phyloP scores from a whole-genome alignment of 37 sponge, comb jelly and placozoan species.

The Diacarnus erythraeanus region DNA sequence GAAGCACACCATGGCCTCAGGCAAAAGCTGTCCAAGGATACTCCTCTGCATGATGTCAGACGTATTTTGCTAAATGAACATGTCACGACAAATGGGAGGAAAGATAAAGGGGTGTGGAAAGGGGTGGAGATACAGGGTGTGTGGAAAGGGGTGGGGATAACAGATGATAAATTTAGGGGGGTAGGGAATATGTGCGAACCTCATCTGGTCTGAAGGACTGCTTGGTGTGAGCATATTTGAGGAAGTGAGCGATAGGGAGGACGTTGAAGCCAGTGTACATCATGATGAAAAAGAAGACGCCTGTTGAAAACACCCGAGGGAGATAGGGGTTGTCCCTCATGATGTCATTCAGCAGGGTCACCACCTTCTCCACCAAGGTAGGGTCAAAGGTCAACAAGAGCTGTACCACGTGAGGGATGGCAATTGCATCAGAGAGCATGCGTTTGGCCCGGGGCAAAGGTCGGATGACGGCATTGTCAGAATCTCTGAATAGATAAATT shows the following conservation, averaged over 20 bases:
- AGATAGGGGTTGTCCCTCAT: slow-evolving; percentile 97
- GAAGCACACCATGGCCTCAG: slow-evolving; percentile 99
- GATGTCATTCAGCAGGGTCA: slow-evolving; percentile 84
- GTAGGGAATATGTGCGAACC: slow-evolving; percentile 40
- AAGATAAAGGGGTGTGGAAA: background rate
- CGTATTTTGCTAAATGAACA: slow-evolving; percentile 45
- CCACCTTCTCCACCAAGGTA: slow-evolving; percentile 90
- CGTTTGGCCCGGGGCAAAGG: slow-evolving; percentile 94
- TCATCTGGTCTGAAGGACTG: slow-evolving; percentile 98
- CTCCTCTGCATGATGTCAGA: slow-evolving; percentile 90
- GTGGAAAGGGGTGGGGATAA: too few relatives aligned
- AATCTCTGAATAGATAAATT: slow-evolving; percentile 68
- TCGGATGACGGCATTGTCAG: slow-evolving; percentile 82
- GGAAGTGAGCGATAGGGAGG: slow-evolving; percentile 92
- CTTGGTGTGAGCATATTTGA: slow-evolving; percentile 91
- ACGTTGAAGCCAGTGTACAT: slow-evolving; percentile 99
- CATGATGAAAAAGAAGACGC: slow-evolving; percentile 99
- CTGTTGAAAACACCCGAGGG: slow-evolving; percentile 89
- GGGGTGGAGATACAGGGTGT: too few relatives aligned
- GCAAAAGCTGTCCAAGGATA: slow-evolving; percentile 86
- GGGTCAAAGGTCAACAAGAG: slow-evolving; percentile 99
- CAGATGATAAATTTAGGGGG: too few relatives aligned
- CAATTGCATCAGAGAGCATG: slow-evolving; percentile 76
- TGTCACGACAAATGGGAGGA: background rate
- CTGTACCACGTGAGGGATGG: slow-evolving; percentile 93